These are phyloP conservation scores for Percina caprodes DNA, from an alignment of 2,113 vertebrate species.

Conservation along the genomic window DNA sequence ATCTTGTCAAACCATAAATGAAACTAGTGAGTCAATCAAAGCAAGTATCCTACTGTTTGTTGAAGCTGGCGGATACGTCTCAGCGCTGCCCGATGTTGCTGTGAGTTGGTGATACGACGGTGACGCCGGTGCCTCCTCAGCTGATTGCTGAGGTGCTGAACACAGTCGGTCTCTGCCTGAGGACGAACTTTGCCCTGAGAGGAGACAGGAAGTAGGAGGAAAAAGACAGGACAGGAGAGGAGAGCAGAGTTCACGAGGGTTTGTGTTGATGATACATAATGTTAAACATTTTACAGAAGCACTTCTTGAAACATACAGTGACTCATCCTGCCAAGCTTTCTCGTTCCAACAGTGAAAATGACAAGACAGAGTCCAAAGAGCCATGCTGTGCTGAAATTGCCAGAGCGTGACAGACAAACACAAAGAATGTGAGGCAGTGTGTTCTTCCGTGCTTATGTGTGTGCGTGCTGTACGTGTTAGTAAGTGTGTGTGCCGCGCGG, in stretches of 20 bases:
- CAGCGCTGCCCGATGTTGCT: slow-evolving; percentile 74
- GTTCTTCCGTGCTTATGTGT: background rate
- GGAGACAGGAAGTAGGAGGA: background rate
- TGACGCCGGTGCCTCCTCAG: slow-evolving; percentile 80
- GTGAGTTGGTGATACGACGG: slow-evolving; percentile 60
- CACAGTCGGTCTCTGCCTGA: slow-evolving; percentile 85
- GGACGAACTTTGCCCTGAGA: slow-evolving; percentile 81
- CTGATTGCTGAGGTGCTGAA: slow-evolving; percentile 82
- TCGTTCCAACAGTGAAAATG: background rate
- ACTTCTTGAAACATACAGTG: background rate
- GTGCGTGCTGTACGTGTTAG: background rate
- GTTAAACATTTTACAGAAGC: background rate
- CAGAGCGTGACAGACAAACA: slow-evolving; percentile 5
- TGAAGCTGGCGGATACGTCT: slow-evolving; percentile 84
- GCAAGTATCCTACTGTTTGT: slow-evolving; percentile 77
- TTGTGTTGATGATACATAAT: too few species aligned
- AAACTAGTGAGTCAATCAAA: background rate
- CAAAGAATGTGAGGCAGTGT: slow-evolving; percentile 19
- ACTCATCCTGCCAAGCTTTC: background rate
- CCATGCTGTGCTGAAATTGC: background rate
- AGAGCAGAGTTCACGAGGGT: background rate
- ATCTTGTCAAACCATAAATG: background rate
- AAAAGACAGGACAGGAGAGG: background rate
- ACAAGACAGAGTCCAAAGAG: background rate
- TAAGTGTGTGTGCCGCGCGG: slow-evolving; percentile 26